These are phyloP conservation scores for Delichon dasypus DNA, from an alignment of 2,797 vertebrate species.

Conservation along the genomic window DNA sequence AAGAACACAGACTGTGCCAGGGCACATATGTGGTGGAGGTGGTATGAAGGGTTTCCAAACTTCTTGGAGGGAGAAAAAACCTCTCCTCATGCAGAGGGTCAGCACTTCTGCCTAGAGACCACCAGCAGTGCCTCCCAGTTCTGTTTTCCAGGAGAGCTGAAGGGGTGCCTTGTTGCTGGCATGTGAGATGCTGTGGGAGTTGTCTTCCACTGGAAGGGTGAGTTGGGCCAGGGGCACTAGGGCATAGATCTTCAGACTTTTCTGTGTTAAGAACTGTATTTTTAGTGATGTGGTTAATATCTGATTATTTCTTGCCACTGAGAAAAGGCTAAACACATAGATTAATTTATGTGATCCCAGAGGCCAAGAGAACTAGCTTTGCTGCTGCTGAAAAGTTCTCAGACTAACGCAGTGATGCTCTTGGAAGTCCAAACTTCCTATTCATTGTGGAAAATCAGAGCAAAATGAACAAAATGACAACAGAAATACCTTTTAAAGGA, in stretches of 20 bases:
- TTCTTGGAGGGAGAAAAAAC: neutral
- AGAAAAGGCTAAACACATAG: neutral
- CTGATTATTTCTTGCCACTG: neutral
- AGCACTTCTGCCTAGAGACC: neutral
- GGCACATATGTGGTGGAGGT: too few species aligned
- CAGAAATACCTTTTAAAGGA: neutral
- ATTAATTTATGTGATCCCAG: neutral
- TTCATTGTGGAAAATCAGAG: neutral
- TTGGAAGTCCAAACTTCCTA: neutral
- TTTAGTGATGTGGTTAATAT: neutral
- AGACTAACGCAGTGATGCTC: neutral
- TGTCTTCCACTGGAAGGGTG: rapidly evolving
- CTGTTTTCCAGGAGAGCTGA: rapidly evolving
- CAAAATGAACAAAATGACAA: neutral
- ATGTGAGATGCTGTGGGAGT: neutral
- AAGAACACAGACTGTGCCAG: neutral
- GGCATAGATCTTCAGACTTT: neutral
- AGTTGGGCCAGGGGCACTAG: rapidly evolving
- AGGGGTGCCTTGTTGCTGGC: neutral
- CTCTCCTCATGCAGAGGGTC: neutral
- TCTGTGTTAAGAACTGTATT: neutral
- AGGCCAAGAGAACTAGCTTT: neutral
- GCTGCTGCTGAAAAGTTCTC: neutral
- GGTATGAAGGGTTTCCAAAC: neutral
- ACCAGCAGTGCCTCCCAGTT: too few species aligned